Percentiles rank a stretch among this genome's conserved stretches.
Conservation (phyloP, 2,113 vertebrate species). For the Xiphophorus hellerii region DNA sequence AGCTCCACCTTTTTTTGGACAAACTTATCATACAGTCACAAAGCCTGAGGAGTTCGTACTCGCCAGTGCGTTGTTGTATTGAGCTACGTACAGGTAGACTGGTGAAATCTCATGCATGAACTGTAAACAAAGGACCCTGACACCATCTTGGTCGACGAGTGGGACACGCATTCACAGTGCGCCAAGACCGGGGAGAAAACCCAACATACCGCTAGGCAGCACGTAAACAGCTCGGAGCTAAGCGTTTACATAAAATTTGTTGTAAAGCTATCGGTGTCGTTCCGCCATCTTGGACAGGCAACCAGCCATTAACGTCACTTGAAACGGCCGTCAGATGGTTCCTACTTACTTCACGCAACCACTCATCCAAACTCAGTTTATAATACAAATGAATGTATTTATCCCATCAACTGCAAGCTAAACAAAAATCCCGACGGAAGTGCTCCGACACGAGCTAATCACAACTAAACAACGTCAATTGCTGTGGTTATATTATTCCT, state of each 20-base stretch:
- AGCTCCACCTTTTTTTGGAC: conserved; percentile 13
- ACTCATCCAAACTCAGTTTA: background rate
- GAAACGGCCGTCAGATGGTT: conserved; percentile 57
- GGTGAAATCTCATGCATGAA: conserved; percentile 5
- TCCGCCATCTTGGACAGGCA: conserved; percentile 96
- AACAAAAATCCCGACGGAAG: background rate
- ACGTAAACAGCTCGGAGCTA: background rate
- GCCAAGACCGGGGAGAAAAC: background rate
- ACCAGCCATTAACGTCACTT: conserved; percentile 79
- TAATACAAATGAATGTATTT: background rate
- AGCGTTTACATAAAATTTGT: conserved; percentile 24
- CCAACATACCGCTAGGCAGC: background rate
- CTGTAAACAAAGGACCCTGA: conserved; percentile 67
- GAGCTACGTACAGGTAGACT: background rate
- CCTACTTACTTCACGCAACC: background rate
- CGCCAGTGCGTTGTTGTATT: background rate
- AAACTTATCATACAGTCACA: background rate
- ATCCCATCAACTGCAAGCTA: background rate
- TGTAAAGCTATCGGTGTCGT: conserved; percentile 61
- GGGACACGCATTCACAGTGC: background rate
- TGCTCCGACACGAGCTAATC: background rate
- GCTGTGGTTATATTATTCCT: conserved; percentile 29
- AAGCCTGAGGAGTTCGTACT: background rate
- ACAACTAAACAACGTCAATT: conserved; percentile 2
- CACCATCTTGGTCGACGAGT: conserved; percentile 10